These are phyloP conservation scores for Scotopteryx bipunctaria DNA, from an alignment of 2,888 invertebrate genomes.

Conservation along the genomic window DNA sequence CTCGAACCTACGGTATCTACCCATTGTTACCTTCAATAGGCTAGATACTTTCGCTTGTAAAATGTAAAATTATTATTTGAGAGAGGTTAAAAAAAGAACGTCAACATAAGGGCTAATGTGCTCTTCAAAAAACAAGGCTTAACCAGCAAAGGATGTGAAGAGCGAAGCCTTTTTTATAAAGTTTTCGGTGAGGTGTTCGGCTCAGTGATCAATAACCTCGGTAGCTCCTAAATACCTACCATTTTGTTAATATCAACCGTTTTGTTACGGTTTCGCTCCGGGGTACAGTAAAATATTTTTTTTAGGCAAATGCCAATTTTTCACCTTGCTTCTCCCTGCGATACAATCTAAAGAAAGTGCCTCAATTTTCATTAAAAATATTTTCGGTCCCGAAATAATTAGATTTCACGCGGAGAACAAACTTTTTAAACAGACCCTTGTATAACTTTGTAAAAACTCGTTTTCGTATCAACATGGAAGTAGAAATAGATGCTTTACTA, in stretches of 20 bases:
- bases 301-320: background rate
- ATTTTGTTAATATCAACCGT: background rate
- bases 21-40: conserved; percentile 31
- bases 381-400: background rate
- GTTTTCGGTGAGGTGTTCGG: conserved; percentile 1
- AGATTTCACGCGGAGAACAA: background rate
- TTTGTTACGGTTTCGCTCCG: background rate
- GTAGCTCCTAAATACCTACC: background rate
- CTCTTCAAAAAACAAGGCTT: no score
- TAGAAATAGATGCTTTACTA: no score
- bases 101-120: no score
- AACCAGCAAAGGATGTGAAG: no score
- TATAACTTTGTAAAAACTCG: no score
- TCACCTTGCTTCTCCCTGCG: background rate
- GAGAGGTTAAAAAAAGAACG: background rate
- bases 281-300: background rate
- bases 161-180: background rate
- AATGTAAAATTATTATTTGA: conserved; percentile 20
- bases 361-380: conserved; percentile 2
- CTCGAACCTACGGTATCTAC: conserved; percentile 27
- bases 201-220: conserved; percentile 1
- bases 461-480: no score
- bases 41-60: conserved; percentile 14
- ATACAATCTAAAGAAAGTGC: conserved; percentile 3
- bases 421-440: background rate